phyloP scores from a whole-genome alignment of 23 tunicate genomes.

The Ciona savignyi region DNA sequence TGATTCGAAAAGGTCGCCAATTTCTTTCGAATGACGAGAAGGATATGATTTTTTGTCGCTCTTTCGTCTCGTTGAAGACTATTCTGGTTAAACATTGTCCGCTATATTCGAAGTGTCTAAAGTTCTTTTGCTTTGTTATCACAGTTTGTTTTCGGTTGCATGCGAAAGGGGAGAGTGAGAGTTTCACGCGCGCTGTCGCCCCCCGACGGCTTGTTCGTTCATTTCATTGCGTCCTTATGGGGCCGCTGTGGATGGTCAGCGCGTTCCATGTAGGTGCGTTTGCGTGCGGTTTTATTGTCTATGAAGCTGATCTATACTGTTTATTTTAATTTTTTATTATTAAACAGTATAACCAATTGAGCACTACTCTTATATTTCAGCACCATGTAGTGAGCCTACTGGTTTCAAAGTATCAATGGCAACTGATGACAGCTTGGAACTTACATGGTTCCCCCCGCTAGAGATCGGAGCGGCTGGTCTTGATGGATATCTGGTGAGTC shows the following conservation, averaged over 20 bases:
- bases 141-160: conserved; percentile 22
- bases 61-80: no score
- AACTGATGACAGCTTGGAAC: conserved; percentile 79
- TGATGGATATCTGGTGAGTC: conserved; percentile 82
- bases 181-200: neutral
- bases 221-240: conserved; percentile 29
- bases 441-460: conserved; percentile 76
- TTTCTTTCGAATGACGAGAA: no score
- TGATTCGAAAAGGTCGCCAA: no score
- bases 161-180: conserved; percentile 8
- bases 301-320: no score
- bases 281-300: neutral
- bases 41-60: no score
- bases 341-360: no score
- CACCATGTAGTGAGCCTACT: conserved; percentile 64
- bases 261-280: conserved; percentile 38
- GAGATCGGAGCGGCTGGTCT: conserved; percentile 89
- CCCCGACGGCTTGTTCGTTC: conserved; percentile 25
- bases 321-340: no score
- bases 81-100: no score
- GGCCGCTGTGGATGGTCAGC: conserved; percentile 34
- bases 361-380: conserved; percentile 9
- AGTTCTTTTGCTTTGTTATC: conserved; percentile 7
- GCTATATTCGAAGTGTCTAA: no score
- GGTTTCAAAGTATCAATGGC: conserved; percentile 63